A percentile compares a stretch with the other conserved stretches of the same genome.
Conservation (phyloP, 2,888 invertebrate genomes). For the Ctena decussata region DNA sequence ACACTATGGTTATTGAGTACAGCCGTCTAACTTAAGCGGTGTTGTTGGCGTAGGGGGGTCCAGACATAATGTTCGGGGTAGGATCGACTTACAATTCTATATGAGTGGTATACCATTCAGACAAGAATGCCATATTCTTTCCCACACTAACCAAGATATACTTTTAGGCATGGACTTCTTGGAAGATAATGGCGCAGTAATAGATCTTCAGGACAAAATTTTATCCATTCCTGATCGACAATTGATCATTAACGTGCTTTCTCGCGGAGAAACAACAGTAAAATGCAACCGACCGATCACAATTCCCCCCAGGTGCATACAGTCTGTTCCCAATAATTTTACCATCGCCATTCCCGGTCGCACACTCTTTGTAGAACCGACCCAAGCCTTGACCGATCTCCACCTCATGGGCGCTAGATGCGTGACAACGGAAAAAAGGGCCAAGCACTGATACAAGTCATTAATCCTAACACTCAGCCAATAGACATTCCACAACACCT, state of each 20-base stretch:
- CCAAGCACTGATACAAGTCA: background rate
- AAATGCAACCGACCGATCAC: background rate
- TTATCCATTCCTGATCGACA: background rate
- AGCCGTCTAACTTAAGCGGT: background rate
- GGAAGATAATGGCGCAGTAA: background rate
- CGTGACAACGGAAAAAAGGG: background rate
- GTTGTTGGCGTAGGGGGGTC: background rate
- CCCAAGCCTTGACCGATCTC: background rate
- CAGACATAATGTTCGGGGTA: background rate
- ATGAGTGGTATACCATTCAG: background rate
- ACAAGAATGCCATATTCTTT: background rate
- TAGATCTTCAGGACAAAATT: background rate
- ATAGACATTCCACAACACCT: background rate
- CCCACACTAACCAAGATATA: background rate
- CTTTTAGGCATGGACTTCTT: background rate
- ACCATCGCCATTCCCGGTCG: background rate
- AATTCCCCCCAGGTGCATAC: background rate
- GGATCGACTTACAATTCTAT: background rate
- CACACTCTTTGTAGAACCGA: background rate
- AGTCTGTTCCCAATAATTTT: background rate
- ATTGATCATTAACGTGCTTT: background rate
- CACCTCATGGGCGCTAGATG: background rate
- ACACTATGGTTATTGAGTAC: background rate
- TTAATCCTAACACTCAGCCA: background rate
- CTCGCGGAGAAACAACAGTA: background rate